Conservation (phyloP, 2,113 vertebrate species). For the Mohoua ochrocephala region DNA sequence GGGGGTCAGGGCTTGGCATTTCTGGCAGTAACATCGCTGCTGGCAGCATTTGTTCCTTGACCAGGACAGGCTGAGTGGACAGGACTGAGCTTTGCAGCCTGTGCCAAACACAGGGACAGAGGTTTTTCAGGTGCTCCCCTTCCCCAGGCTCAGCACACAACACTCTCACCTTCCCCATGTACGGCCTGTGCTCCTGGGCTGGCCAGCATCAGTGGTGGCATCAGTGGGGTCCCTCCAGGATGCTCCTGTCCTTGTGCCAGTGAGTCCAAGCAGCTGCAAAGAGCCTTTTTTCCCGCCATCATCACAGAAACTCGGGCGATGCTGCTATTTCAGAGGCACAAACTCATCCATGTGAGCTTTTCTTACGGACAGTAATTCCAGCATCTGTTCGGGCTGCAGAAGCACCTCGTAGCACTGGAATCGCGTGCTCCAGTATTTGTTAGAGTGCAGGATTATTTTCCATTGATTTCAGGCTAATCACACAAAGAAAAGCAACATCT, state of each 20-base stretch:
- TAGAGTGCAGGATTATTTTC: slow-evolving; percentile 14
- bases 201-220: rapidly evolving
- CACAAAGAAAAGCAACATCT: slow-evolving; percentile 58
- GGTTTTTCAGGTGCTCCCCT: rapidly evolving
- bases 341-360: rapidly evolving
- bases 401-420: background rate
- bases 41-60: rapidly evolving
- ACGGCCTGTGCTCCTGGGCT: background rate
- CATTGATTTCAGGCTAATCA: slow-evolving; percentile 24
- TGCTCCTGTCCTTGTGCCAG: background rate
- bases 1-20: background rate
- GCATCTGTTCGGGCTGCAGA: background rate
- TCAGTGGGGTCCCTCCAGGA: background rate
- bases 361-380: background rate
- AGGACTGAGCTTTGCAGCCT: background rate
- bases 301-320: rapidly evolving
- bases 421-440: background rate
- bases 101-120: rapidly evolving
- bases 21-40: background rate
- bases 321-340: background rate
- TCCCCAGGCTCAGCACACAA: rapidly evolving
- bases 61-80: rapidly evolving
- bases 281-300: background rate
- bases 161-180: rapidly evolving
- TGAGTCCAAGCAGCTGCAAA: background rate